Evolutionary conservation across 2,797 vertebrate genomes (phyloP), one percentile per base, ranked within the genome.

Genomic region (Propithecus deckenii): DNA sequence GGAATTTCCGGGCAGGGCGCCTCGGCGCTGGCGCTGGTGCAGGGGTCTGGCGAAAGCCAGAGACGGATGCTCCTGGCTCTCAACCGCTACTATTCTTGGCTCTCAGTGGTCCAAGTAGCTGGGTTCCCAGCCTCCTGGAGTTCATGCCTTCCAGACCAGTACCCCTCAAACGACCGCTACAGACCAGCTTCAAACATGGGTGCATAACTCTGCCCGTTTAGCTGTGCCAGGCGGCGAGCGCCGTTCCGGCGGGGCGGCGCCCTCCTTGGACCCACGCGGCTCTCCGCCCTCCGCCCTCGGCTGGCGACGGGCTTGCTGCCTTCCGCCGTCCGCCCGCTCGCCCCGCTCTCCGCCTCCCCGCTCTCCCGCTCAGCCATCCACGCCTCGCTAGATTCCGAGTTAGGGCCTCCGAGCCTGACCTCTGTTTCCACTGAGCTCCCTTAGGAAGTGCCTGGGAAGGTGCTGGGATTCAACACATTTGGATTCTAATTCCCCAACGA

Each of bases 1-100:
- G 96, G 98, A 97, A 97, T 98, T 98, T 98, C 97, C 96, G 97
- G 96, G 94, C 97, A 52, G 94, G 91, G 93, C 67, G 84, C 76
- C 86, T 75, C 4, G 69, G 80, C 78, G 48, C 72, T 79, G 84
- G 86, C 15, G 3, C 85, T 87, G 86, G 92, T 10, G 14, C 57
- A 75, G 79, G 89, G 96, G 71, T 91, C 85, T 87, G 94, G 92
- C 35, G 28, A 35, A 65, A 75, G 52, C 59, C 55, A 0, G 81
- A 38, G 63, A 67, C 71, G 91, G 93, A 72, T 72, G 93, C 91
- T 69, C 85, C 81, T 11, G 72, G 78, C 28, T 84, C 63, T 67
- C 75, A 32, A 78, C 61, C 35, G 48, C 38, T 17, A 50, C 12
- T 81, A 1, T 18, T 46, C 35, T 30, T 55, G 46, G n/a, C 35